These are phyloP conservation scores for Poecilia latipinna DNA, from an alignment of 2,113 vertebrate species.

Conservation along the genomic window DNA sequence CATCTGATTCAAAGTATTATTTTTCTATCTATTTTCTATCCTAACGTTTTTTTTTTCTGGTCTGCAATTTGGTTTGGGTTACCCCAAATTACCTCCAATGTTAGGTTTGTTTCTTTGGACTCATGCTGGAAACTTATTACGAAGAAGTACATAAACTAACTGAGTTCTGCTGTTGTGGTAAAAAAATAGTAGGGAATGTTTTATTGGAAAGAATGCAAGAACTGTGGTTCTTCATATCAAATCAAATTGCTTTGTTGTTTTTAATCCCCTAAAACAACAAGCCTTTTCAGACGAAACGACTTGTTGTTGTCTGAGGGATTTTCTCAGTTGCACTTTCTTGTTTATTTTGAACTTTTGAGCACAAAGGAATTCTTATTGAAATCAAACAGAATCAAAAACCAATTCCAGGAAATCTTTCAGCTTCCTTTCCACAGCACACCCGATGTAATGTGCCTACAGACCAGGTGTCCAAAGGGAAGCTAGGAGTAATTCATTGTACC, in stretches of 20 bases:
- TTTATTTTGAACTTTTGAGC: slow-evolving; percentile 11
- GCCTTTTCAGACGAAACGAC: not conserved
- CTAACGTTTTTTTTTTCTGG: slow-evolving; percentile 7
- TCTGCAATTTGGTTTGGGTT: not conserved
- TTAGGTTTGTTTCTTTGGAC: not conserved
- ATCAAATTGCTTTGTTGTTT: not conserved
- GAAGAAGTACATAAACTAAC: not conserved
- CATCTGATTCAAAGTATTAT: not conserved
- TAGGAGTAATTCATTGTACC: too few relatives aligned
- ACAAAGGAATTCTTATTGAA: not conserved
- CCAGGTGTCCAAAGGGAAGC: not conserved
- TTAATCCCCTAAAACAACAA: not conserved
- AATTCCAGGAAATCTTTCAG: not conserved
- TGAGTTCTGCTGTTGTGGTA: not conserved
- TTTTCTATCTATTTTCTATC: not conserved
- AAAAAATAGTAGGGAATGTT: not conserved
- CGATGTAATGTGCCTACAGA: not conserved
- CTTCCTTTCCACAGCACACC: not conserved
- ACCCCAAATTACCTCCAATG: not conserved
- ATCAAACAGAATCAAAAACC: not conserved
- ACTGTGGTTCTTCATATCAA: not conserved
- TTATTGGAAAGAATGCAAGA: not conserved
- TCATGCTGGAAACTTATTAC: not conserved
- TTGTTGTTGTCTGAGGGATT: not conserved
- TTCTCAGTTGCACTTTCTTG: not conserved